Evolutionary conservation across 2,113 vertebrate genomes (phyloP).

Genomic region (Pseudorectes ferrugineus): DNA sequence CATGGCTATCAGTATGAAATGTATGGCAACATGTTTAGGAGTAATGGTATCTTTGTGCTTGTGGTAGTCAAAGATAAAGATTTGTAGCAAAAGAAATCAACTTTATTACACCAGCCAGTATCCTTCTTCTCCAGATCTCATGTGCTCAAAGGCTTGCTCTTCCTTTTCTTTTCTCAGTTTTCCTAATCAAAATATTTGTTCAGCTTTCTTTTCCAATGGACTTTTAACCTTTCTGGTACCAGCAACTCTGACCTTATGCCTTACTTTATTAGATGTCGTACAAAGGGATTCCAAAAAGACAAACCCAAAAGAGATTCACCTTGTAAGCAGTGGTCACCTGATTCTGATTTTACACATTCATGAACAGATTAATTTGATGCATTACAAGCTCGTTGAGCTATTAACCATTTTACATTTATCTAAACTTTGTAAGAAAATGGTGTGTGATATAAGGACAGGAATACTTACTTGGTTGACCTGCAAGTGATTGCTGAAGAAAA

Average conservation of each 20-base stretch:
- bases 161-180: background rate
- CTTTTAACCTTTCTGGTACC: background rate
- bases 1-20: background rate
- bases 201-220: background rate
- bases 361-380: background rate
- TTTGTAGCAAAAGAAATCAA: background rate
- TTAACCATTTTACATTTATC: background rate
- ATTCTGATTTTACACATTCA: background rate
- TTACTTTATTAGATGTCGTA: background rate
- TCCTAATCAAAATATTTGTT: background rate
- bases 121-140: background rate
- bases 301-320: background rate
- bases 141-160: background rate
- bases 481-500: background rate
- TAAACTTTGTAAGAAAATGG: background rate
- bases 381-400: background rate
- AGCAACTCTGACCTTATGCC: background rate
- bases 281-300: background rate
- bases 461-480: background rate
- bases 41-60: background rate
- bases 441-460: fast-evolving
- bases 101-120: background rate
- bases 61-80: background rate
- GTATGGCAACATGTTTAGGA: background rate
- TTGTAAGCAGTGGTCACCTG: background rate